Percentiles rank a stretch among this genome's conserved stretches.
These are phyloP conservation scores for Saccostrea cuccullata DNA, from an alignment of 1,140 invertebrate species.

Conservation along the genomic window DNA sequence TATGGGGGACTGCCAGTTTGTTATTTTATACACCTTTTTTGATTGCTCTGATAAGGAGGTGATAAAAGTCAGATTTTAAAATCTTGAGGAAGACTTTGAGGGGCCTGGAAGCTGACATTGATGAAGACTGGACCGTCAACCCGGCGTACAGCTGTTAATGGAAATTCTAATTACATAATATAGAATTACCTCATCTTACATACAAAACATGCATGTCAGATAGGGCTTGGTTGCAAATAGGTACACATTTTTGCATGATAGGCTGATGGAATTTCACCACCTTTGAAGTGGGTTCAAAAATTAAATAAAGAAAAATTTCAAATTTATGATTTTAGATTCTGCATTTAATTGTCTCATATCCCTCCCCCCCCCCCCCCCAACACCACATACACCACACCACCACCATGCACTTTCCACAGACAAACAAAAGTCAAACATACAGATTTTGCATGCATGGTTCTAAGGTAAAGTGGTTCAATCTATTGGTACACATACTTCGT, in stretches of 20 bases:
- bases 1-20: background rate
- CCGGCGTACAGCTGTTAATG: background rate
- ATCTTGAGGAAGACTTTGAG: background rate
- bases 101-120: background rate
- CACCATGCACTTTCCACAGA: too few species aligned
- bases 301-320: too few species aligned
- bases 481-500: too few species aligned
- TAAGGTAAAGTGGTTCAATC: too few species aligned
- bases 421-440: too few species aligned
- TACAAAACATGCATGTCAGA: background rate
- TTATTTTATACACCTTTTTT: constrained; percentile 32
- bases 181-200: constrained; percentile 11
- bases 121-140: background rate
- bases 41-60: constrained; percentile 14
- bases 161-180: constrained; percentile 19
- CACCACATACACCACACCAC: too few species aligned
- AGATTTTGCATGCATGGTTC: too few species aligned
- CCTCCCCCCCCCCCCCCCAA: too few species aligned
- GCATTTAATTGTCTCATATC: too few species aligned
- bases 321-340: too few species aligned
- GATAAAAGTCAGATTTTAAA: constrained; percentile 26
- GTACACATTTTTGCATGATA: background rate
- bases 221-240: background rate
- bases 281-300: too few species aligned
- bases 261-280: background rate